phyloP scores from a whole-genome alignment of 2,797 vertebrate species.

The Falco cherrug region DNA sequence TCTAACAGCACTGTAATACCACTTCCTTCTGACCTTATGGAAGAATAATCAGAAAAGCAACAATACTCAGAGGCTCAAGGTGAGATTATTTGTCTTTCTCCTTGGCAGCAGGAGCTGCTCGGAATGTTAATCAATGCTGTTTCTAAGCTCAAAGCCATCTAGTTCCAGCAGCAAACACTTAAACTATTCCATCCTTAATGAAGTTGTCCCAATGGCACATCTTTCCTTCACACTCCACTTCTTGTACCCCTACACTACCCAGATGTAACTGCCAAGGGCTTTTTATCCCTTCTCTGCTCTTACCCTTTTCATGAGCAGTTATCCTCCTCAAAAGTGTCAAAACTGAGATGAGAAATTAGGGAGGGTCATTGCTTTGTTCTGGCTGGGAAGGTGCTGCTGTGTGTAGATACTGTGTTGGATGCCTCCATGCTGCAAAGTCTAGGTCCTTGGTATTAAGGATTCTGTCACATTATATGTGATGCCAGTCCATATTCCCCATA shows the following conservation, averaged over 20 bases:
- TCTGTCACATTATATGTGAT: background rate
- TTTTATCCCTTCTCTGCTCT: background rate
- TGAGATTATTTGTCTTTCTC: conserved; percentile 20
- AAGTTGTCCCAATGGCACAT: background rate
- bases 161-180: background rate
- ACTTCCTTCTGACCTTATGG: background rate
- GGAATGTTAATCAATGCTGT: conserved; percentile 5
- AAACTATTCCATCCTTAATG: background rate
- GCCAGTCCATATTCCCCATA: background rate
- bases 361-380: background rate
- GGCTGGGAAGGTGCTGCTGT: background rate
- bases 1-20: background rate
- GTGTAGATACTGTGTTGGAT: background rate
- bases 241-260: background rate
- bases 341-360: background rate
- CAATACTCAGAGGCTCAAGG: background rate
- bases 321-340: background rate
- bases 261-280: background rate
- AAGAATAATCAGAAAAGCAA: conserved; percentile 42
- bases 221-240: background rate
- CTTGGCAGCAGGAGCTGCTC: background rate
- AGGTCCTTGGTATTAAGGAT: background rate
- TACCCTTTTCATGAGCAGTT: background rate
- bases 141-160: background rate
- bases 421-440: background rate